Base-by-base conservation (phyloP, 2,888 invertebrate species). In the Vanessa cardui region DNA sequence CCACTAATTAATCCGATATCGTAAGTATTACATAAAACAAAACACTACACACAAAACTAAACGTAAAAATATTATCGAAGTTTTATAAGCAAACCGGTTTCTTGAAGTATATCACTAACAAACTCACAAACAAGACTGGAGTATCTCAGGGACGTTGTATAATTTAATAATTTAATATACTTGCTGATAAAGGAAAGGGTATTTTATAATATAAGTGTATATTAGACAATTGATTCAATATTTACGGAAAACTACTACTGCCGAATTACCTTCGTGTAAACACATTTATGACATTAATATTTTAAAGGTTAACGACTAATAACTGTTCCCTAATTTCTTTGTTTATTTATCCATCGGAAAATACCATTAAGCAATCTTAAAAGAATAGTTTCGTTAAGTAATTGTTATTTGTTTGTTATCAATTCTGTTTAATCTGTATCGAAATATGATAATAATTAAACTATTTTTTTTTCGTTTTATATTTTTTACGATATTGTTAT, bases 221-320 rank as follows among this genome's bases (percentile, higher is more conserved):
- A 66, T 59, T 62, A 44, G 50, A 64, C 66, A 62, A 66, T 70
- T 69, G 47, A 62, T 64, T 66, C 18, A 58, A 62, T 64, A 58
- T 67, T 71, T 62, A 70, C 66, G 74, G 77, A 74, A 77, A 76
- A 75, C 39, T 74, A 76, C 77, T 68, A 39, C 39, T 39, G 12
- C 39, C 39, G 39, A 71, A 73, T 46, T 73, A 77, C 76, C 69
- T 71, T 70, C 73, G 65, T 68, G 64, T 66, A 58, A 59, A 67
- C 66, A 65, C 58, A 67, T 45, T 59, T 58, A 64, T 39, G 59
- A 52, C 56, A 69, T 39, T 47, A 54, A 47, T 58, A 65, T 52
- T 64, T 66, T 58, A 59, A 61, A 58, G 31, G 63, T 47, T 64
- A 66, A 66, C 58, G 58, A 58, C 58, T 47, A 65, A 62, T 64